Percentiles rank a stretch among this genome's conserved stretches.
Evolutionary conservation across 2,888 invertebrate species (phyloP).

Genomic region (Andrena flavipes): DNA sequence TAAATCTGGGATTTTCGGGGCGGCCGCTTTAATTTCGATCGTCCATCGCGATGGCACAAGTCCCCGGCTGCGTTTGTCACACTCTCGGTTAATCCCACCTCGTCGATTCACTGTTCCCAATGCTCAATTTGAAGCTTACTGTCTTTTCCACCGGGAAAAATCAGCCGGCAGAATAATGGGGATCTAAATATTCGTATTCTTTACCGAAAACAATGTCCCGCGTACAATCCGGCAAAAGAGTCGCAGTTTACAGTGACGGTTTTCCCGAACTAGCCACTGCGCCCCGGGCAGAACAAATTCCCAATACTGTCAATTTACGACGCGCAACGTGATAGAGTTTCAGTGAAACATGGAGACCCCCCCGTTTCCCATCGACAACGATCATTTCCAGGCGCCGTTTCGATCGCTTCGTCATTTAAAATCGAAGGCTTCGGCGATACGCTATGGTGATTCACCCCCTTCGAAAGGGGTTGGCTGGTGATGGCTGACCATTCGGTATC

Average conservation of each 20-base stretch:
- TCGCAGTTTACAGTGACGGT: no score
- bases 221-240: no score
- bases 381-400: constrained; percentile 5
- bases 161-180: no score
- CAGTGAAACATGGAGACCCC: constrained; percentile 6
- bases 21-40: constrained; percentile 52
- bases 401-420: constrained; percentile 41
- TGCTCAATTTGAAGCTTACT: background rate
- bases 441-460: constrained; percentile 58
- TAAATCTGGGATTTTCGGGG: constrained; percentile 58
- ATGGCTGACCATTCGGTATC: constrained; percentile 16
- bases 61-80: background rate
- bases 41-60: constrained; percentile 4
- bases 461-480: constrained; percentile 19
- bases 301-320: background rate
- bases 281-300: background rate
- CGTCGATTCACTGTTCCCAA: constrained; percentile 4
- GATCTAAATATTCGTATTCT: no score
- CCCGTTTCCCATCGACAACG: background rate
- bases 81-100: constrained; percentile 28
- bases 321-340: background rate
- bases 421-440: constrained; percentile 62
- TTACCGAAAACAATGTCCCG: no score
- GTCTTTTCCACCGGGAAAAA: no score
- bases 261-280: no score